These are phyloP conservation scores for Dicroscelio sp. DNA, from an alignment of 2,888 invertebrate species.

Conservation along the genomic window DNA sequence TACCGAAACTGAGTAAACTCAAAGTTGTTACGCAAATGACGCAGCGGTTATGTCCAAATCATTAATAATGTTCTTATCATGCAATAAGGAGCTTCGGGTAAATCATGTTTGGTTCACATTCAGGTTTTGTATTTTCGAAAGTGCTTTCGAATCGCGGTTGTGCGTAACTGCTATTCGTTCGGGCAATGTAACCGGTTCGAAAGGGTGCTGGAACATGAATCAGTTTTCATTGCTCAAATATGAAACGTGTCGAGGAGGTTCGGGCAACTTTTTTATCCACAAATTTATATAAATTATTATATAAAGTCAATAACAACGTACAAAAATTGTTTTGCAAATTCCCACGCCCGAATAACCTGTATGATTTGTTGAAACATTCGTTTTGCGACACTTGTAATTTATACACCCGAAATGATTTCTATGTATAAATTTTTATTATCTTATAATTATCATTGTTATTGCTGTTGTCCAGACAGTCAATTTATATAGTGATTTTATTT, in stretches of 20 bases:
- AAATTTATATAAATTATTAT: background rate
- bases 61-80: conserved; percentile 27
- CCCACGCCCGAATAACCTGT: too few relatives aligned
- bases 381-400: conserved; percentile 60
- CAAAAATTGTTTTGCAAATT: conserved; percentile 19
- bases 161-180: too few relatives aligned
- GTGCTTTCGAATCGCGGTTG: background rate
- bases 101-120: conserved; percentile 24
- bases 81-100: conserved; percentile 12
- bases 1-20: conserved; percentile 73
- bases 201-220: background rate
- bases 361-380: too few relatives aligned
- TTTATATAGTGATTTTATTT: conserved; percentile 75
- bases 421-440: conserved; percentile 81
- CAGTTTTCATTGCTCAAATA: conserved; percentile 87
- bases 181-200: too few relatives aligned
- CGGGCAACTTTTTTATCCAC: background rate
- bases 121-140: conserved; percentile 20
- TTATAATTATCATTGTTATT: conserved; percentile 79
- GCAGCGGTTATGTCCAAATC: conserved; percentile 50
- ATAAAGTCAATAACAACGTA: background rate
- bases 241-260: conserved; percentile 59
- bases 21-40: conserved; percentile 55
- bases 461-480: conserved; percentile 72
- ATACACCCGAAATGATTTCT: conserved; percentile 42